Evolutionary conservation across 2,888 invertebrate species (phyloP).

Genomic region (Dryadula phaetusa): DNA sequence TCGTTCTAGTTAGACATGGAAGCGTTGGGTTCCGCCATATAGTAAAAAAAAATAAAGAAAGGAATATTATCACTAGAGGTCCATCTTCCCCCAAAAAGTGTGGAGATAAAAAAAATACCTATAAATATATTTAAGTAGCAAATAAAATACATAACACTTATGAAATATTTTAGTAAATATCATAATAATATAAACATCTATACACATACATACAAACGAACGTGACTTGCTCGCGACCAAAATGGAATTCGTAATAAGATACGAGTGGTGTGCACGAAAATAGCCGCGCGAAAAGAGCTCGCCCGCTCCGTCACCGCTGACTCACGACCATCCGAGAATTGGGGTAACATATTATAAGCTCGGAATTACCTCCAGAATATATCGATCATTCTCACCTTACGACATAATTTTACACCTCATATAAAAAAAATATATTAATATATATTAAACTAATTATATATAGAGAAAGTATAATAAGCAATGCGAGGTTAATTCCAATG

Average conservation of each 20-base stretch:
- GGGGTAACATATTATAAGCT: constrained; percentile 7
- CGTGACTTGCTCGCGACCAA: constrained; percentile 56
- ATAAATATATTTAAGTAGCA: not conserved
- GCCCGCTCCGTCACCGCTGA: constrained; percentile 54
- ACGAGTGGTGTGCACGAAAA: constrained; percentile 58
- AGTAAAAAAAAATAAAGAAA: no score
- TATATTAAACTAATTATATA: not conserved
- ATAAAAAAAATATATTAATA: not conserved
- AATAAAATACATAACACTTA: not conserved
- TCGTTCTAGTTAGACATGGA: no score
- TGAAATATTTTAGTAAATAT: not conserved
- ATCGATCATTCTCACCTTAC: constrained; percentile 1
- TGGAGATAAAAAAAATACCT: not conserved
- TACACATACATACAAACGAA: not conserved
- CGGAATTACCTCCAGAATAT: constrained; percentile 14
- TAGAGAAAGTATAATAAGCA: constrained; percentile 5
- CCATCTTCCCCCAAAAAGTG: no score
- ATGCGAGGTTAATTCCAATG: constrained; percentile 1
- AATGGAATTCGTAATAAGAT: constrained; percentile 77
- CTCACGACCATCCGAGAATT: constrained; percentile 45
- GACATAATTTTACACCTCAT: not conserved
- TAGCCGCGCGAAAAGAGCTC: constrained; percentile 51
- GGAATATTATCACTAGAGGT: no score
- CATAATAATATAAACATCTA: constrained; percentile 23
- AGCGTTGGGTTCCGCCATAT: no score